Base-by-base conservation (phyloP, 1,140 invertebrate species). In the Saccostrea glomerata region DNA sequence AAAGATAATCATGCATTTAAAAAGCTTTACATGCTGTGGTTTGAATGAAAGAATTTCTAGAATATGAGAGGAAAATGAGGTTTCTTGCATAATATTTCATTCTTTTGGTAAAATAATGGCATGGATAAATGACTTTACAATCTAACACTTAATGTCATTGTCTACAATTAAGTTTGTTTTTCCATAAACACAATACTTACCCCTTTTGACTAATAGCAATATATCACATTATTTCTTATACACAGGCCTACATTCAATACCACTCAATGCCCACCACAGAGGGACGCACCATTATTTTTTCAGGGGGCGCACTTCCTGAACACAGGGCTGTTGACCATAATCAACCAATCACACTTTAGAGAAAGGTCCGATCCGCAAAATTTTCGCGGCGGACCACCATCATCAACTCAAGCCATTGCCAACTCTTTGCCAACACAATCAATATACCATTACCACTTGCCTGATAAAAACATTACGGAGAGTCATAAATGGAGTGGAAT, bases 361-460 rank as follows among this genome's bases (percentile, higher is more conserved):
- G 83, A 63, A 25, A n/a, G 63, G 82, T 87, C 83, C 86, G 83
- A 87, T 56, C 83, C 83, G 56, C 60, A 83, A 87, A 58, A 30
- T 56, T 55, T 87, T 83, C 77, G 86, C 70, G 70, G 70, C 23
- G 70, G 83, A 82, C 86, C 58, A 87, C 83, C 86, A 87, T 82
- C 86, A 87, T 63, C 83, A 83, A 82, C 86, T 63, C 83, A 82
- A 66, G 77, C 82, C 86, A 87, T 84, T 36, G 83, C 86, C 86
- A 87, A 47, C 55, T 87, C 86, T 87, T 84, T 83, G 86, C 82
- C 83, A 82, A 83, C 77, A 87, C 86, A 82, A 82, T 83, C 83
- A 47, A 88, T 77, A 85, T 88, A 88, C 89, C 89, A 90, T 88
- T 86, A 90, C 89, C 87, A 90, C 86, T 73, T 86, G 88, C 87